phyloP scores from a whole-genome alignment of 2,797 vertebrate genomes.

The Cephalopachus bancanus region DNA sequence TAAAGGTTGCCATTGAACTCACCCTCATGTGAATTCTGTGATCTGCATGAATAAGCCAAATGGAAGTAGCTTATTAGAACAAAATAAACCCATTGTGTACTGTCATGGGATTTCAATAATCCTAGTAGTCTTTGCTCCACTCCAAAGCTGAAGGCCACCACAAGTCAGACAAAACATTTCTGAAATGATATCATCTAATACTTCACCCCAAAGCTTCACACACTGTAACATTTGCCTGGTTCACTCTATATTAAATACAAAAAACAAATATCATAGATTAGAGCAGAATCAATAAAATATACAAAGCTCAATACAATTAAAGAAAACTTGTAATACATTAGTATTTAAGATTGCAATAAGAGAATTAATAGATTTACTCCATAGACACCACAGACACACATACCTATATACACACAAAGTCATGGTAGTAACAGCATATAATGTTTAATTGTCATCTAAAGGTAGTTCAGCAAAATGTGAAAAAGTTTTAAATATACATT shows the following conservation, averaged over 20 bases:
- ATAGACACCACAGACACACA: background rate
- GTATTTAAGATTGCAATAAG: background rate
- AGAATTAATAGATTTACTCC: background rate
- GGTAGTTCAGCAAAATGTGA: conserved; percentile 77
- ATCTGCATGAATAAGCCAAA: background rate
- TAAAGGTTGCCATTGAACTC: background rate
- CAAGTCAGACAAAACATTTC: background rate
- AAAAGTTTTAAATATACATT: conserved; percentile 64
- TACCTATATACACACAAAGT: background rate
- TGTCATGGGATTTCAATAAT: background rate
- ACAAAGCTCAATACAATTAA: background rate
- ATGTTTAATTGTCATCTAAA: conserved; percentile 73
- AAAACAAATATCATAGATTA: background rate
- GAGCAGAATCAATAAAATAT: background rate
- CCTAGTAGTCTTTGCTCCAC: background rate
- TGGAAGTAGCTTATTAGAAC: background rate
- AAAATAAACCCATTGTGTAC: background rate
- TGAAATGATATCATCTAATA: background rate
- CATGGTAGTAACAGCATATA: background rate
- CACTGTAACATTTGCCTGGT: background rate
- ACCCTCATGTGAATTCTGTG: background rate
- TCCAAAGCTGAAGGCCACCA: background rate
- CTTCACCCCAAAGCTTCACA: background rate
- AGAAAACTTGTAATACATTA: background rate
- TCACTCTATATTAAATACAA: background rate